Percentiles rank a stretch among this genome's conserved stretches.
These are phyloP conservation scores for Meliscaeva auricollis DNA, from an alignment of 2,888 invertebrate species.

Conservation along the genomic window DNA sequence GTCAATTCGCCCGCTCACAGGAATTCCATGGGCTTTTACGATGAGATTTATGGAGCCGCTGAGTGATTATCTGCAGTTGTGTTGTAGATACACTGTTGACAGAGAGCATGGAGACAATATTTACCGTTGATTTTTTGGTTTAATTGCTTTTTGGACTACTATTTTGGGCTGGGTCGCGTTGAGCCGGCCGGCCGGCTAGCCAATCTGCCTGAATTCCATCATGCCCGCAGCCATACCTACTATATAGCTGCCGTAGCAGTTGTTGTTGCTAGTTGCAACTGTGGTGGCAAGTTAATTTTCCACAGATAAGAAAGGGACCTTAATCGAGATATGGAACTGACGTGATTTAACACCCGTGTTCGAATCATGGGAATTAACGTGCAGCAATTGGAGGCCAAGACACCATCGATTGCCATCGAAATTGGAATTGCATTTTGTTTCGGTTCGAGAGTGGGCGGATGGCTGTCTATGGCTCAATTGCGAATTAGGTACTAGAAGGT, in stretches of 20 bases:
- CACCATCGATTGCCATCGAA: slow-evolving; percentile 56
- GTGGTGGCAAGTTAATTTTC: slow-evolving; percentile 64
- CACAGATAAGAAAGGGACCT: slow-evolving; percentile 69
- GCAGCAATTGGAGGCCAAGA: slow-evolving; percentile 66
- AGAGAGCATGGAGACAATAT: slow-evolving; percentile 69
- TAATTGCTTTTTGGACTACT: slow-evolving; percentile 59
- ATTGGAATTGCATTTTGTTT: slow-evolving; percentile 6
- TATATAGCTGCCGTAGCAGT: slow-evolving; percentile 5
- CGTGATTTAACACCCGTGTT: slow-evolving; percentile 71
- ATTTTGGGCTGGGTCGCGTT: slow-evolving; percentile 19
- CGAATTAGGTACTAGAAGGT: slow-evolving; percentile 60
- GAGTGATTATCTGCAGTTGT: slow-evolving; percentile 66
- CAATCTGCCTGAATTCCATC: too few species aligned
- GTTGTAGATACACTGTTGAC: slow-evolving; percentile 26
- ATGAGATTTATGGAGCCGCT: slow-evolving; percentile 70
- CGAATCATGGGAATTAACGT: slow-evolving; percentile 59
- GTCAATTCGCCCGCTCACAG: slow-evolving; percentile 51
- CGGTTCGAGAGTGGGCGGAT: slow-evolving; percentile 67
- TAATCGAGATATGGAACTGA: slow-evolving; percentile 66
- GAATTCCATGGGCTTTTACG: slow-evolving; percentile 59
- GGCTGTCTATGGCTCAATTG: slow-evolving; percentile 68
- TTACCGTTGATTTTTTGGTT: slow-evolving; percentile 60
- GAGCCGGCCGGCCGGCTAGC: not conserved
- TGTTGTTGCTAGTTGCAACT: slow-evolving; percentile 10
- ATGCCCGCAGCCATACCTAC: not conserved